Evolutionary conservation across 1,140 invertebrate species (phyloP).

Genomic region (Melitaea cinxia): DNA sequence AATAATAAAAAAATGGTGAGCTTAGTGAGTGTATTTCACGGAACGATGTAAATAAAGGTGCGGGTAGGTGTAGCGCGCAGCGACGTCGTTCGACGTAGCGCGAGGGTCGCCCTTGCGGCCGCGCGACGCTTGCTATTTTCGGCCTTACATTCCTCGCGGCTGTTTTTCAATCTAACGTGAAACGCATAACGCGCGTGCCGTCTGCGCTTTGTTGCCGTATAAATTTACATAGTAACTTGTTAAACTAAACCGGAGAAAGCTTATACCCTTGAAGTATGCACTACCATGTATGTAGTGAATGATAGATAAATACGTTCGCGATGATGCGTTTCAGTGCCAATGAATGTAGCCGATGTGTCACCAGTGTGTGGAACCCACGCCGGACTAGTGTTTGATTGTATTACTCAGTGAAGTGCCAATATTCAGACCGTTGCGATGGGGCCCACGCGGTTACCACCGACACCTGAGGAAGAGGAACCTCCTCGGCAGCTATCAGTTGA

Average conservation of each 20-base stretch:
- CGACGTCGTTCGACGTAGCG: slow-evolving; percentile 47
- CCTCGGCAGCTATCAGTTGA: slow-evolving; percentile 47
- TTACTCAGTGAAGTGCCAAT: slow-evolving; percentile 32
- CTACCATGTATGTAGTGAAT: slow-evolving; percentile 27
- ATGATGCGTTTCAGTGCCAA: slow-evolving; percentile 36
- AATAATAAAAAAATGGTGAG: slow-evolving; percentile 50
- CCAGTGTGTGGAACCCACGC: slow-evolving; percentile 41
- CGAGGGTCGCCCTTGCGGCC: slow-evolving; percentile 74
- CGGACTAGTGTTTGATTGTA: slow-evolving; percentile 64
- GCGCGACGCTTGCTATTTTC: slow-evolving; percentile 79
- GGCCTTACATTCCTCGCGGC: slow-evolving; percentile 76
- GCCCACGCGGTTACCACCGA: slow-evolving; percentile 67
- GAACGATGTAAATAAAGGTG: slow-evolving; percentile 74
- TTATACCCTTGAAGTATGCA: too few species aligned
- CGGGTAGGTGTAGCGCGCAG: slow-evolving; percentile 47
- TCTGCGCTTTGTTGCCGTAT: slow-evolving; percentile 27
- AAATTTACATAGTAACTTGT: slow-evolving; percentile 40
- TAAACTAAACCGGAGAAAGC: slow-evolving; percentile 6
- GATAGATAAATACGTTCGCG: slow-evolving; percentile 22
- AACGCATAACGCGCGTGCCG: slow-evolving; percentile 74
- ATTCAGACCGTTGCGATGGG: slow-evolving; percentile 53
- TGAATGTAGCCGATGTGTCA: slow-evolving; percentile 47
- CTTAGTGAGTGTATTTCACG: slow-evolving; percentile 55
- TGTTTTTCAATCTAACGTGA: slow-evolving; percentile 80
- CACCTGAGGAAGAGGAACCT: slow-evolving; percentile 68